Evolutionary conservation across 2,113 vertebrate species (phyloP).

Genomic region (Amblyornis subalaris): DNA sequence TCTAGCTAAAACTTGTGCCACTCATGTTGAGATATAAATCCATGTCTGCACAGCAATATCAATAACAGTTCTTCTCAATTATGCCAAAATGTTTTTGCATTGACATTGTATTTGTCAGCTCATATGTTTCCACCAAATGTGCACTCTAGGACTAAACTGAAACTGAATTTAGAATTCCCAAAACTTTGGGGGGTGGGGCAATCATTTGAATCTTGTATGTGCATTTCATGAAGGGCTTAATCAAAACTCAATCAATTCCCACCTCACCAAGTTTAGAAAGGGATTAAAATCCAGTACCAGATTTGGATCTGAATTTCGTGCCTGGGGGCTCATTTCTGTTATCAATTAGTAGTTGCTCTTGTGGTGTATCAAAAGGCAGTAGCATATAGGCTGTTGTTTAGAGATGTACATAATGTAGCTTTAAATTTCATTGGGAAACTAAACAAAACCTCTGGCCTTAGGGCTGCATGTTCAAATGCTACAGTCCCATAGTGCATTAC

Average conservation of each 20-base stretch:
- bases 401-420: constrained; percentile 70
- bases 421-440: constrained; percentile 83
- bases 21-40: not conserved
- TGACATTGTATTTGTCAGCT: not conserved
- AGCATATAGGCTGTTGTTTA: constrained; percentile 60
- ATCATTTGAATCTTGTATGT: not conserved
- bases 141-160: not conserved
- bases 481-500: constrained; percentile 85
- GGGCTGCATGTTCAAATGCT: constrained; percentile 85
- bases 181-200: not conserved
- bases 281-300: constrained; percentile 34
- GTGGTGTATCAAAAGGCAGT: constrained; percentile 53
- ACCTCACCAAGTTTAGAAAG: constrained; percentile 21
- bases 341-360: constrained; percentile 53
- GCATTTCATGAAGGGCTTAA: constrained; percentile 3
- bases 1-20: not conserved
- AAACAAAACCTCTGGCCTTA: constrained; percentile 86
- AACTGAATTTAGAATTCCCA: not conserved
- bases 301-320: constrained; percentile 35
- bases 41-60: not conserved
- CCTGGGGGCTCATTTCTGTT: constrained; percentile 45
- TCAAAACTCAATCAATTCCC: constrained; percentile 29
- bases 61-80: not conserved
- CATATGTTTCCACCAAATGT: not conserved
- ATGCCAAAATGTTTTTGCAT: not conserved